Conservation (phyloP, 2,797 vertebrate species). For the Sebastes baramenuke region DNA sequence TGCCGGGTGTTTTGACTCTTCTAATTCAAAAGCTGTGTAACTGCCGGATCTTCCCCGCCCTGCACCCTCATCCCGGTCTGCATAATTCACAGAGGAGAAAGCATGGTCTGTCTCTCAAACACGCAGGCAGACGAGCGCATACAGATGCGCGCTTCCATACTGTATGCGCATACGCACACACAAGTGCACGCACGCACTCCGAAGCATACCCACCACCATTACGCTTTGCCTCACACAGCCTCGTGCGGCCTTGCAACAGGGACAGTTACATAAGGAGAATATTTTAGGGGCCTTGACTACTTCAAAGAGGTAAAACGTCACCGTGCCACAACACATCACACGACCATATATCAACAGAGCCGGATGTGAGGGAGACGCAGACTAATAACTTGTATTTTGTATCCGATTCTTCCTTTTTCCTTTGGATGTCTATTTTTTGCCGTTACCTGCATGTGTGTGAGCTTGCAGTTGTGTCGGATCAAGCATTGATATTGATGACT, state of each 20-base stretch:
- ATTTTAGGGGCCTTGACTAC: slow-evolving; percentile 75
- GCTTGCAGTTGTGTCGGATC: slow-evolving; percentile 10
- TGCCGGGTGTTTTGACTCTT: slow-evolving; percentile 40
- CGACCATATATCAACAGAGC: slow-evolving; percentile 39
- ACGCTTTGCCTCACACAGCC: slow-evolving; percentile 60
- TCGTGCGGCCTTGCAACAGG: slow-evolving; percentile 59
- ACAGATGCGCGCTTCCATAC: slow-evolving; percentile 37
- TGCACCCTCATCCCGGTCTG: slow-evolving; percentile 46
- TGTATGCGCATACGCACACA: slow-evolving; percentile 20
- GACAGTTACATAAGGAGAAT: slow-evolving; percentile 83
- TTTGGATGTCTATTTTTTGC: slow-evolving; percentile 11
- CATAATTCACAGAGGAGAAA: slow-evolving; percentile 70
- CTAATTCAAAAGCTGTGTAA: slow-evolving; percentile 73
- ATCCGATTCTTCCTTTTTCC: slow-evolving; percentile 26
- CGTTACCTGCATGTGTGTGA: slow-evolving; percentile 8
- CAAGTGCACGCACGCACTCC: neutral
- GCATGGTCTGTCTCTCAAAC: slow-evolving; percentile 34
- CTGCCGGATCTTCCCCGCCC: slow-evolving; percentile 37
- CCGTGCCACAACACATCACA: slow-evolving; percentile 62
- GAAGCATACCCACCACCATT: slow-evolving; percentile 49
- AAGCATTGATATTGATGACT: slow-evolving; percentile 63
- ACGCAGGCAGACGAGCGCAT: slow-evolving; percentile 26
- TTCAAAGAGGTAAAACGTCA: slow-evolving; percentile 76
- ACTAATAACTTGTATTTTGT: slow-evolving; percentile 33
- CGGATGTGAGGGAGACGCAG: slow-evolving; percentile 25